Base-by-base conservation (phyloP, 1,140 invertebrate genomes). In the Trichonephila clavipes region DNA sequence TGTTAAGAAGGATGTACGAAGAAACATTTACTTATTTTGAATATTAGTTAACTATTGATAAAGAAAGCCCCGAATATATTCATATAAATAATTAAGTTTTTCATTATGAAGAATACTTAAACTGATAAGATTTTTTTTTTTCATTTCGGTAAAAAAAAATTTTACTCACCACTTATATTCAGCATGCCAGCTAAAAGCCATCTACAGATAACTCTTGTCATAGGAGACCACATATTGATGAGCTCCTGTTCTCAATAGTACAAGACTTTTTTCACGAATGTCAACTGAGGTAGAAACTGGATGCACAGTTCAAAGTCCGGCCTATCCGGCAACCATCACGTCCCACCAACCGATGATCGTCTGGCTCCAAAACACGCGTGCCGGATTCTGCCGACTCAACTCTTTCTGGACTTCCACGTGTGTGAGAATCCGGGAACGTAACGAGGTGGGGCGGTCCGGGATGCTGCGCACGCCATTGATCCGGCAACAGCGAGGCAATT, bases 381-480 rank as follows among this genome's bases (percentile, higher is more conserved):
- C 89, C 72, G 89, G 72, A 90, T 77, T 90, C 89, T 90, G 72
- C 44, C 72, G 72, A 81, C 58, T 81, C 88, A 90, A 69, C 51
- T 90, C 51, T 61, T 85, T 90, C 40, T 62, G 89, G 58, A 51
- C 44, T 40, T 82, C 72, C 69, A 82, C 64, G 89, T 77, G 59
- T 34, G 69, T 72, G 89, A 19, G 59, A 28, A 44, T 89, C 64
- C 44, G 66, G 34, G 28, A 77, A 87, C 58, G 34, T 40, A 59
- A 64, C 34, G 87, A 51, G 64, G 87, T 61, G 51, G 69, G 44
- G 69, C 14, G 59, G 69, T 81, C 51, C 72, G 69, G 88, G 66
- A 90, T 90, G 86, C 61, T 77, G 72, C 72, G 88, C 88, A 81
- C n/a, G 44, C n/a, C 62, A 90, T 90, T 69, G 89, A 90, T 90